A percentile compares a stretch with the other conserved stretches of the same genome.
Evolutionary conservation across 2,113 vertebrate species (phyloP).

Genomic region (Globicephala melas): DNA sequence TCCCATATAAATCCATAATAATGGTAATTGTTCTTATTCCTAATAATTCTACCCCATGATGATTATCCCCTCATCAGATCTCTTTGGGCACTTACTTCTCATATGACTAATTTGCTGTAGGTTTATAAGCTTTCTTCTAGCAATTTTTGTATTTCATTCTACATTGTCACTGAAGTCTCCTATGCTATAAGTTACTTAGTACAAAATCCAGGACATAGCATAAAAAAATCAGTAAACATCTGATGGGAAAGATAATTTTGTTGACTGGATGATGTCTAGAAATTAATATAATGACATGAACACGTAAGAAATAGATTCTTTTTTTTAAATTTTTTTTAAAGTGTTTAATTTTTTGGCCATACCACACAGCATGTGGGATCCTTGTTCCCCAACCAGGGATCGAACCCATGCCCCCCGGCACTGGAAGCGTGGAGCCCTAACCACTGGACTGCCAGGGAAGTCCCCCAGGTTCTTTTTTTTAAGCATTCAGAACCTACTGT

Average conservation of each 20-base stretch:
- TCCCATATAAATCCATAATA: background rate
- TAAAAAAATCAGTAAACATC: background rate
- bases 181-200: background rate
- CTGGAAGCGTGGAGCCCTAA: too few species aligned
- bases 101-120: background rate
- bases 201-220: background rate
- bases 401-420: too few species aligned
- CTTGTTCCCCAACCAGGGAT: too few species aligned
- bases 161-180: background rate
- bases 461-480: background rate
- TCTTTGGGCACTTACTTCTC: background rate
- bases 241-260: background rate
- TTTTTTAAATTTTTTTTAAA: background rate
- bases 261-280: background rate
- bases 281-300: background rate
- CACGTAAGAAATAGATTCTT: background rate
- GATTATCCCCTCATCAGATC: too few species aligned
- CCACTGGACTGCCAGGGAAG: too few species aligned
- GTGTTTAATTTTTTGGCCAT: too few species aligned
- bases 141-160: background rate
- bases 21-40: too few species aligned
- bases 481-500: background rate
- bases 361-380: too few species aligned
- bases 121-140: background rate
- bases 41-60: background rate